A percentile compares a stretch with the other conserved stretches of the same genome.
phyloP scores from a whole-genome alignment of 2,113 vertebrate genomes.

The Phalacrocorax brasilianus region DNA sequence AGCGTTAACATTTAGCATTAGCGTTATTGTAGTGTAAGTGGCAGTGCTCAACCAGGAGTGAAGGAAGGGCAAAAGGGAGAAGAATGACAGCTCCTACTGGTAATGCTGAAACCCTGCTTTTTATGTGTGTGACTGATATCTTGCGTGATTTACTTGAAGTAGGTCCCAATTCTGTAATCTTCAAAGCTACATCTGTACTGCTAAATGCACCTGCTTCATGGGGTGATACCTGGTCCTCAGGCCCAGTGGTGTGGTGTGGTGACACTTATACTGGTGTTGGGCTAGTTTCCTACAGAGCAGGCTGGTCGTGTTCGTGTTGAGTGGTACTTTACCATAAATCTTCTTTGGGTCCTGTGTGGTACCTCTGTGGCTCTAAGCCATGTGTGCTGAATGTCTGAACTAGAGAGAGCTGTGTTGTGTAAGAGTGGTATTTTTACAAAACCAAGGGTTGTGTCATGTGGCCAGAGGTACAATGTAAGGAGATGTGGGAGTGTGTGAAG shows the following conservation, averaged over 20 bases:
- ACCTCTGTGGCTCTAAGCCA: neutral
- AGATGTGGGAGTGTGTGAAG: neutral
- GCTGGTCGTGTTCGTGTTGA: rapidly evolving
- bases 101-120: neutral
- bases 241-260: neutral
- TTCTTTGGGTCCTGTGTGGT: neutral
- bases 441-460: neutral
- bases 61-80: neutral
- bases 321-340: neutral
- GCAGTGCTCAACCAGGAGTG: neutral
- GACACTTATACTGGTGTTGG: neutral
- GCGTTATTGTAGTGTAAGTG: neutral
- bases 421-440: neutral
- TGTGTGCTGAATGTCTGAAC: neutral
- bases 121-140: neutral
- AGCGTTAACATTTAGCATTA: neutral
- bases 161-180: neutral
- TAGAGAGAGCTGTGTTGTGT: neutral
- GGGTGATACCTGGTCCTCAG: neutral
- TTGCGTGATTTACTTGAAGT: neutral
- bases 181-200: neutral
- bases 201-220: neutral
- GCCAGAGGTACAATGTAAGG: neutral
- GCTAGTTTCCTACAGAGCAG: neutral
- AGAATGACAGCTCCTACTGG: neutral